phyloP scores from a whole-genome alignment of 2,797 vertebrate species.

The Naso thynnoides region DNA sequence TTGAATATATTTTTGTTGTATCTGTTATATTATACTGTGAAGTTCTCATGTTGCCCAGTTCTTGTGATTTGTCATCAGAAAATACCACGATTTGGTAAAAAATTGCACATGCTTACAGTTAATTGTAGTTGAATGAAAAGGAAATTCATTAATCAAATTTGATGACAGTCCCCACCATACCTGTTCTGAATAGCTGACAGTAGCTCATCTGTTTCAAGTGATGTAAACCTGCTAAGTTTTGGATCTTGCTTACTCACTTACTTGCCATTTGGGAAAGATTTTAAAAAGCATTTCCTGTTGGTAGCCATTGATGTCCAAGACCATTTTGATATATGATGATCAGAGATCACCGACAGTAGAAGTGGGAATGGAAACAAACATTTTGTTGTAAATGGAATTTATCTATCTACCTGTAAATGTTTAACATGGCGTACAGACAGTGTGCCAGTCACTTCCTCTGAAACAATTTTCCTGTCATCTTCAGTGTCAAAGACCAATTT shows the following conservation, averaged over 20 bases:
- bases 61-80: no score
- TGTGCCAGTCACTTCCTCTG: background rate
- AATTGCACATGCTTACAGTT: background rate
- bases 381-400: no score
- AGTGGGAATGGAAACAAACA: no score
- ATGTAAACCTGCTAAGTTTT: background rate
- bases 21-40: background rate
- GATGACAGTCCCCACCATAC: background rate
- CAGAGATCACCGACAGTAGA: background rate
- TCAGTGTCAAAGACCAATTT: constrained; percentile 98
- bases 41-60: no score
- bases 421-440: background rate
- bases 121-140: background rate
- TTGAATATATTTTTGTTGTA: background rate
- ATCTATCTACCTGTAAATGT: no score
- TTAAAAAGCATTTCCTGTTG: background rate
- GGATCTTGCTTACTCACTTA: background rate
- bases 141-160: no score
- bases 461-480: background rate
- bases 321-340: background rate
- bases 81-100: no score
- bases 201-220: background rate
- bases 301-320: background rate
- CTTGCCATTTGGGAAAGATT: background rate
- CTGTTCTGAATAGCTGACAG: background rate